Conservation (phyloP, 2,113 vertebrate genomes). For the Naja naja region DNA sequence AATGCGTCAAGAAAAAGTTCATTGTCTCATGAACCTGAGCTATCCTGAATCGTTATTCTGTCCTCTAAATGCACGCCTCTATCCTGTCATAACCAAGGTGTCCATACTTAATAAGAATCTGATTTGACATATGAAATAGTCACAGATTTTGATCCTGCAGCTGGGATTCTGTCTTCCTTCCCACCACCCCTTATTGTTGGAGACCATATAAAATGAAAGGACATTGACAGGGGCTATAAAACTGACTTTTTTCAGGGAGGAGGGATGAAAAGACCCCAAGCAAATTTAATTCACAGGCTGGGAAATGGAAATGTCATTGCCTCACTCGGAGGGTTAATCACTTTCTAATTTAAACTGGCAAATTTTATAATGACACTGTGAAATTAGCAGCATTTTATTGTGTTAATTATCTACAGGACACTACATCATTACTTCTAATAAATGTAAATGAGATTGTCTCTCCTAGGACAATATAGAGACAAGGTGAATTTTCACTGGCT, state of each 20-base stretch:
- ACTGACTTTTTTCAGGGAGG: conserved; percentile 49
- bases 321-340: conserved; percentile 80
- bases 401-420: conserved; percentile 84
- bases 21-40: conserved; percentile 57
- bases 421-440: conserved; percentile 83
- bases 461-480: conserved; percentile 75
- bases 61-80: conserved; percentile 44
- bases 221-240: conserved; percentile 36
- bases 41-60: conserved; percentile 46
- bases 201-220: conserved; percentile 13
- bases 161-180: background rate
- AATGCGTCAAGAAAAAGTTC: conserved; percentile 61
- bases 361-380: conserved; percentile 84
- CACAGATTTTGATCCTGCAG: conserved; percentile 29
- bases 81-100: conserved; percentile 27
- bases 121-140: conserved; percentile 31
- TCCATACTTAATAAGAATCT: conserved; percentile 14
- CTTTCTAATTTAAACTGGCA: conserved; percentile 79
- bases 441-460: conserved; percentile 77
- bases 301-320: conserved; percentile 80
- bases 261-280: conserved; percentile 64
- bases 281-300: conserved; percentile 80
- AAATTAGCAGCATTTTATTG: conserved; percentile 89
- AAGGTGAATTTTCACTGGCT: conserved; percentile 81
- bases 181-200: background rate